A percentile compares a stretch with the other conserved stretches of the same genome.
Evolutionary conservation across 2,797 vertebrate species (phyloP).

Genomic region (Paramormyrops hopkinsi): DNA sequence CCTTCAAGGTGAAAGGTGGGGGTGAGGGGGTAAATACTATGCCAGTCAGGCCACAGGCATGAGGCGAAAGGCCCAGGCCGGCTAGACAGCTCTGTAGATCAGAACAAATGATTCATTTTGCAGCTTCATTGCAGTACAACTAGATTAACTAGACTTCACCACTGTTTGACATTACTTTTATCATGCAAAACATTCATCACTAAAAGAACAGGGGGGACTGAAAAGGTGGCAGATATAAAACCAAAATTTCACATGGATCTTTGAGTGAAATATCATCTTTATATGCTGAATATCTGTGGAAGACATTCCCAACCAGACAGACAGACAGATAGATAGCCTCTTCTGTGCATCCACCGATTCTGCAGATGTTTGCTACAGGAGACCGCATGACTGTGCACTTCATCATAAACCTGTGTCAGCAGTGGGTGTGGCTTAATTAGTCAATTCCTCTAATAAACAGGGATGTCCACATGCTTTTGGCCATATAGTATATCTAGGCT

Average conservation of each 20-base stretch:
- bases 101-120: background rate
- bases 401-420: no score
- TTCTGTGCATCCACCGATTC: no score
- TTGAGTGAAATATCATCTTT: background rate
- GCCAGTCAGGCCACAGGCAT: background rate
- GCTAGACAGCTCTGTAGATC: background rate
- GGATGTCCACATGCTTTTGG: background rate
- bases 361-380: no score
- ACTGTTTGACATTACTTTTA: conserved; percentile 2
- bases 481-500: background rate
- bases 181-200: background rate
- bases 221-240: background rate
- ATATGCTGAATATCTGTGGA: background rate
- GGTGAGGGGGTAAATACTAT: background rate
- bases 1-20: background rate
- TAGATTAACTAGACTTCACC: background rate
- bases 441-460: no score
- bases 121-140: background rate
- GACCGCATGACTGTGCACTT: no score
- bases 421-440: no score
- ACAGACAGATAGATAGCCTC: background rate
- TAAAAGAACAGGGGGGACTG: background rate
- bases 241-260: background rate
- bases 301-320: background rate
- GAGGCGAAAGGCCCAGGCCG: background rate